Percentiles rank a stretch among this genome's conserved stretches.
These are phyloP conservation scores for Pelodytes ibericus DNA, from an alignment of 2,797 vertebrate genomes.

Conservation along the genomic window DNA sequence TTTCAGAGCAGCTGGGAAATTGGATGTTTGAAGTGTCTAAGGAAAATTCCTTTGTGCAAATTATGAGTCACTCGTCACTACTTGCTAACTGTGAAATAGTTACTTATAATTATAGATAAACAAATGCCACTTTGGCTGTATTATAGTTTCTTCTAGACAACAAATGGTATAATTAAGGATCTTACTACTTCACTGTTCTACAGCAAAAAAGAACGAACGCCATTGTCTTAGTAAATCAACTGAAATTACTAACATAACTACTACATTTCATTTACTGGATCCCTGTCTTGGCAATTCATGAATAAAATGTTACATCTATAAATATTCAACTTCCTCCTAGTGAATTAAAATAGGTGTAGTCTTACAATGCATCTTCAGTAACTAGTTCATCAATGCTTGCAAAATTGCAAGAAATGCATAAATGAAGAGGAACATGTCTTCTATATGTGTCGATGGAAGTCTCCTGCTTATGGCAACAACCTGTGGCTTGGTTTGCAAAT, in stretches of 20 bases:
- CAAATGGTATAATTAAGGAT: slow-evolving; percentile 27
- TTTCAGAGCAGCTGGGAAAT: slow-evolving; percentile 9
- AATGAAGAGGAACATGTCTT: no score
- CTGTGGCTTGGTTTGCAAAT: no score
- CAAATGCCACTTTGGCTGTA: neutral
- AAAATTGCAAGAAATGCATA: no score
- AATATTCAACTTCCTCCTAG: no score
- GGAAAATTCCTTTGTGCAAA: neutral
- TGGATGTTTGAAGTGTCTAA: neutral
- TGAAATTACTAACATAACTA: neutral
- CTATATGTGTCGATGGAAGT: no score
- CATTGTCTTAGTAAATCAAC: slow-evolving; percentile 1
- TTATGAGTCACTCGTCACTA: slow-evolving; percentile 16
- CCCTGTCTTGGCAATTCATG: no score
- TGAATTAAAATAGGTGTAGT: no score
- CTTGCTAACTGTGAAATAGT: neutral
- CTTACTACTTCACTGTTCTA: slow-evolving; percentile 3
- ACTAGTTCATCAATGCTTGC: no score
- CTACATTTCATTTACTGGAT: no score
- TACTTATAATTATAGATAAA: slow-evolving; percentile 3
- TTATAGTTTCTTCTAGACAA: slow-evolving; percentile 1
- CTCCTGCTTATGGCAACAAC: no score
- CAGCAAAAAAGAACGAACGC: neutral
- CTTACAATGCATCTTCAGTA: no score
- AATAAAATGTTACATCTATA: no score